Conservation (phyloP, 1,140 invertebrate genomes). For the Drosophila seguyi region DNA sequence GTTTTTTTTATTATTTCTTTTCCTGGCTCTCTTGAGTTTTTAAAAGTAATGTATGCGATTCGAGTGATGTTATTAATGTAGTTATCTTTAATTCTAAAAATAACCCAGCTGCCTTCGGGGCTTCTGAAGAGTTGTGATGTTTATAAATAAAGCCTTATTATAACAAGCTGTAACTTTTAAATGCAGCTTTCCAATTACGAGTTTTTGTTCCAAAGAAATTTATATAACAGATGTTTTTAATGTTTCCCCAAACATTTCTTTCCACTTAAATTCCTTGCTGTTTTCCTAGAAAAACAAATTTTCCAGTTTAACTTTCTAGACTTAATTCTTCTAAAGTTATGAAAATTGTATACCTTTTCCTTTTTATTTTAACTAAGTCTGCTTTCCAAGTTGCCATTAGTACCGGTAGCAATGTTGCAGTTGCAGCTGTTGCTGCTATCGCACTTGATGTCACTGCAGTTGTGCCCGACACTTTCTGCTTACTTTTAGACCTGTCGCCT, state of each 20-base stretch:
- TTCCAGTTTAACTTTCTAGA: neutral
- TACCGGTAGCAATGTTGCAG: neutral
- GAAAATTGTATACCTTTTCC: neutral
- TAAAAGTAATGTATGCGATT: neutral
- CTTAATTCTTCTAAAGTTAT: neutral
- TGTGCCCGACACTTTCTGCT: conserved; percentile 37
- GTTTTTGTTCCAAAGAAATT: neutral
- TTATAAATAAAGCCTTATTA: too few species aligned
- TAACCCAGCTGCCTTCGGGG: too few species aligned
- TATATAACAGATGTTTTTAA: neutral
- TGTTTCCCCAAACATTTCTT: neutral
- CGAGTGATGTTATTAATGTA: neutral
- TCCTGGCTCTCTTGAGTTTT: neutral
- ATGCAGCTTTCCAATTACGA: neutral
- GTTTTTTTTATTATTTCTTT: too few species aligned
- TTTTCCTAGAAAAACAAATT: neutral
- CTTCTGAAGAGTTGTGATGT: too few species aligned
- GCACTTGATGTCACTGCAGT: conserved; percentile 19
- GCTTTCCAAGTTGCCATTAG: conserved; percentile 8
- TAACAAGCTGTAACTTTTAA: too few species aligned
- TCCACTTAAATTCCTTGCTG: neutral
- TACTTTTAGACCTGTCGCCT: conserved; percentile 28
- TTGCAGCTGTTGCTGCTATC: conserved; percentile 16
- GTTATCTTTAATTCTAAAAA: too few species aligned
- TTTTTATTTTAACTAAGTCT: neutral